Evolutionary conservation across 1,140 invertebrate genomes (phyloP), one percentile per base, ranked within the genome.

Genomic region (Halesus radiatus): DNA sequence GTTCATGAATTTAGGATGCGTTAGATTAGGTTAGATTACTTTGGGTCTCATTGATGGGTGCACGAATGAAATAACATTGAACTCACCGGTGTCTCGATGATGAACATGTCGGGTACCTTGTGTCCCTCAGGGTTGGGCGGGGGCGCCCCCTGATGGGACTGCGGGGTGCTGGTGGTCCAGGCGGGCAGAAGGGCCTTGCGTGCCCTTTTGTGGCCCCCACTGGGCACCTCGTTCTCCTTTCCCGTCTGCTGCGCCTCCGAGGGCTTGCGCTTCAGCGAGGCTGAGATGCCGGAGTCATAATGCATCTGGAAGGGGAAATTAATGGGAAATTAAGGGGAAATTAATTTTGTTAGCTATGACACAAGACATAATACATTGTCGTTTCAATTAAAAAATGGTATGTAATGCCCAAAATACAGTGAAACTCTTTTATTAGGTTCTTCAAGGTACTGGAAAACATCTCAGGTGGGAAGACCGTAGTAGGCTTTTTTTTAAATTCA

Each of bases 31-130:
- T n/a, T n/a, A n/a, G n/a, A n/a, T n/a, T n/a, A n/a, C n/a, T n/a
- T n/a, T n/a, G 32, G 7, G 0, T 37, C 1, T 37, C 1, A 37
- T 4, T 4, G 37, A 13, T 45, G 10, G 37, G 8, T 45, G 8
- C 13, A 1, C 13, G 8, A 45, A 1, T 45, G 37, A 45, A 45
- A 45, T 13, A 13, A 23, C 20, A 22, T 13, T 0, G 10, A 60
- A 92, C 92, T 92, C 90, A 96, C 95, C 83, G 95, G 95, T 64
- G 95, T 95, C 87, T 96, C 95, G 20, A 92, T 91, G 80, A 92
- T 91, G 78, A 92, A 91, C 76, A 93, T 90, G 81, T 94, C 93
- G 0, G 90, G 89, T 77, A 86, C 83, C 60, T 81, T 83, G 29
- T 68, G 70, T 13, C 29, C 58, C 16, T 52, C 56, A 5, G 53